These are phyloP conservation scores for Diplodus sargus DNA, from an alignment of 2,797 vertebrate species.

Conservation along the genomic window DNA sequence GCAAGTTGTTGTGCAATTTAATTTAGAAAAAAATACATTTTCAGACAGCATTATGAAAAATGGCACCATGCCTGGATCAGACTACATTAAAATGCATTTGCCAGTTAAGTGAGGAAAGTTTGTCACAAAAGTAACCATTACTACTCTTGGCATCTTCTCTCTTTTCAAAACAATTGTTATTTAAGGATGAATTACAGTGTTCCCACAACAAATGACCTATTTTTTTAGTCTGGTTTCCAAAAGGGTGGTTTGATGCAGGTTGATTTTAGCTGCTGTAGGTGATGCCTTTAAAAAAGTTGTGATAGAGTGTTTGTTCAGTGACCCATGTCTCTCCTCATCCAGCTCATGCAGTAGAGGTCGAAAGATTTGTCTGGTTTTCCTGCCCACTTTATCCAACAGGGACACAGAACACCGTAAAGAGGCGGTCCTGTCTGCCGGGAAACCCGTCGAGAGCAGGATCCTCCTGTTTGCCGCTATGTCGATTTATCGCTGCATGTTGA, in stretches of 20 bases:
- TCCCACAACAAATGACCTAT: neutral
- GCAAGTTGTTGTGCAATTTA: slow-evolving; percentile 5
- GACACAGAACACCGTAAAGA: no score
- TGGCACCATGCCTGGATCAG: slow-evolving; percentile 32
- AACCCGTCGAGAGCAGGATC: no score
- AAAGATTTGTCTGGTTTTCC: no score
- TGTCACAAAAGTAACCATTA: slow-evolving; percentile 2
- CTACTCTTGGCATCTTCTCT: neutral
- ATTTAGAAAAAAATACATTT: slow-evolving; percentile 27
- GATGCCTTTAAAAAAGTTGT: no score
- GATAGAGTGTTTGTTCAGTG: no score
- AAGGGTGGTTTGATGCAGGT: neutral
- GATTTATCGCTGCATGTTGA: no score
- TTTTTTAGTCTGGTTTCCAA: neutral
- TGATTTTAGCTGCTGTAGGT: neutral
- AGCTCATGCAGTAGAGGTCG: no score
- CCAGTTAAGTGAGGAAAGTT: slow-evolving; percentile 10
- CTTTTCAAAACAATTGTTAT: neutral
- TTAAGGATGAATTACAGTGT: neutral
- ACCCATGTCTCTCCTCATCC: no score
- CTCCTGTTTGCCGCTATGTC: no score
- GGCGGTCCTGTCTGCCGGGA: no score
- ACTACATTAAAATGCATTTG: slow-evolving; percentile 17
- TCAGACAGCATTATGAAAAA: slow-evolving; percentile 18
- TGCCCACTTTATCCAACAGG: no score